Evolutionary conservation across 2,113 vertebrate species (phyloP).

Genomic region (Balaeniceps rex): DNA sequence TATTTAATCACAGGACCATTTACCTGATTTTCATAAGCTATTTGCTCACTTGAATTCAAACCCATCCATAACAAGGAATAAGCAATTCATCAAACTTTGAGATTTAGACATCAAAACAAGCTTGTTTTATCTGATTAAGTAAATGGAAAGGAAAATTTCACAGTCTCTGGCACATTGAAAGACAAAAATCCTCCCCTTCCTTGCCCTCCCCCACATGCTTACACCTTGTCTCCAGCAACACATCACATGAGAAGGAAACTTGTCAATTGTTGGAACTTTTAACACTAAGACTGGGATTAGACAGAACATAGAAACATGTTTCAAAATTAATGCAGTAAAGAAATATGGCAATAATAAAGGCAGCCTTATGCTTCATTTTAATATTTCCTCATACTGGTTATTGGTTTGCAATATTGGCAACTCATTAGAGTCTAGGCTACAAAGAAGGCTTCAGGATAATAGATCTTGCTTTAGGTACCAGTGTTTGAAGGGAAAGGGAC

Average conservation of each 20-base stretch:
- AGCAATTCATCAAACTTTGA: background rate
- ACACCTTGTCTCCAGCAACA: background rate
- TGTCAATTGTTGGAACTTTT: background rate
- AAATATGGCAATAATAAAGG: background rate
- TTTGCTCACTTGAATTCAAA: background rate
- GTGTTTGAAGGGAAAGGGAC: background rate
- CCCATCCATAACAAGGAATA: background rate
- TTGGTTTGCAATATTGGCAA: background rate
- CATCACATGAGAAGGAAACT: background rate
- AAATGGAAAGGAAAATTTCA: background rate
- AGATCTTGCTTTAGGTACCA: background rate
- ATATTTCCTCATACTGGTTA: constrained; percentile 11
- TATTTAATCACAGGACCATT: background rate
- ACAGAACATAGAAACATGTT: background rate
- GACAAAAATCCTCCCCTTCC: background rate
- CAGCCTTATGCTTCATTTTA: background rate
- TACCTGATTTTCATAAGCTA: background rate
- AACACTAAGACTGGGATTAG: background rate
- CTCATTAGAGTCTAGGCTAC: background rate
- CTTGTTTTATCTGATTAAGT: background rate
- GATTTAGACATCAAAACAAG: background rate
- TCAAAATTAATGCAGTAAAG: constrained; percentile 10
- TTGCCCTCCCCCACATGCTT: background rate
- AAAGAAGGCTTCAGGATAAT: background rate
- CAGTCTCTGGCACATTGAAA: background rate